Evolutionary conservation across 2,797 vertebrate species (phyloP).

Genomic region (Lepilemur septentrionalis): DNA sequence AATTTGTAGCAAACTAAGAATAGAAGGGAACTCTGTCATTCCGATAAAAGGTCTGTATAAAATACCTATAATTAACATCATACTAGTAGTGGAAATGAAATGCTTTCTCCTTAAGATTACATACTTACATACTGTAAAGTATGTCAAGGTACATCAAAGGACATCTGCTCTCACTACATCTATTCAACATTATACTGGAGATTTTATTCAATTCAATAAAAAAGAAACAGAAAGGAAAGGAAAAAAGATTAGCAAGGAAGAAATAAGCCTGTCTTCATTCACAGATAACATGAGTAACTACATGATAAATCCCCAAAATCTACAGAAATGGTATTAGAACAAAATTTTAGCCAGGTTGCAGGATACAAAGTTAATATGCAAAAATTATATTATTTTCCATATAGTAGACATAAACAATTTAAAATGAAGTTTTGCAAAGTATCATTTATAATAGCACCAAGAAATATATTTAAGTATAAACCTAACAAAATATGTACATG

Average conservation of each 20-base stretch:
- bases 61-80: neutral
- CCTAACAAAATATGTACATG: neutral
- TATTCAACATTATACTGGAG: neutral
- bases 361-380: neutral
- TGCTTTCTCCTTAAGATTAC: neutral
- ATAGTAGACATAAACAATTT: neutral
- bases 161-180: neutral
- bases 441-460: neutral
- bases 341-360: neutral
- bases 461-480: neutral
- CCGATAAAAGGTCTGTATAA: neutral
- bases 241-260: neutral
- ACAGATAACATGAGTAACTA: neutral
- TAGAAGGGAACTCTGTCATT: neutral
- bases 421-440: neutral
- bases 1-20: neutral
- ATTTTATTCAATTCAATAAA: neutral
- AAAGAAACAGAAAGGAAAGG: neutral
- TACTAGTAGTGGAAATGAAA: neutral
- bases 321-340: neutral
- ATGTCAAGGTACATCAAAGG: neutral
- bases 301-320: neutral
- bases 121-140: neutral
- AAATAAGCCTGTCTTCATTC: neutral
- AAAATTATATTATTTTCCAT: neutral